These are phyloP conservation scores for Conus ventricosus DNA, from an alignment of 1,140 invertebrate species.

Conservation along the genomic window DNA sequence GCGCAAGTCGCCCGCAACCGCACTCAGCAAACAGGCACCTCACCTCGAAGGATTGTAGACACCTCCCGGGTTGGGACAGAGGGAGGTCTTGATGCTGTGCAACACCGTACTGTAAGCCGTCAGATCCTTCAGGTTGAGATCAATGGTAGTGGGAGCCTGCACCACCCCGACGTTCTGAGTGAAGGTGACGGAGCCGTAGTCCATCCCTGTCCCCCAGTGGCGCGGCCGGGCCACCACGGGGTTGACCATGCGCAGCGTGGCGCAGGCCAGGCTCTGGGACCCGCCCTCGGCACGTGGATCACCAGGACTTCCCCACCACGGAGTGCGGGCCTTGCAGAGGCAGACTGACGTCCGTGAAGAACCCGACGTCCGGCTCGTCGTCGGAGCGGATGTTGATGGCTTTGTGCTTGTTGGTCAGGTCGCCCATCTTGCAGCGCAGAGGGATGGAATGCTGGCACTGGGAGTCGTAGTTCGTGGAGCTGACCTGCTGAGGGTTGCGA, in stretches of 20 bases:
- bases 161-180: slow-evolving; percentile 74
- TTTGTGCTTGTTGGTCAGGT: slow-evolving; percentile 83
- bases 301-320: slow-evolving; percentile 90
- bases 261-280: slow-evolving; percentile 91
- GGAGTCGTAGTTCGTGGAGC: slow-evolving; percentile 46
- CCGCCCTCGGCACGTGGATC: slow-evolving; percentile 89
- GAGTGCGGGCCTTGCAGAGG: slow-evolving; percentile 85
- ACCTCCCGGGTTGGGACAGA: slow-evolving; percentile 74
- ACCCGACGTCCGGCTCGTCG: slow-evolving; percentile 87
- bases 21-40: slow-evolving; percentile 32
- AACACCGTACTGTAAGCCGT: not conserved
- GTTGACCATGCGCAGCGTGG: slow-evolving; percentile 75
- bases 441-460: slow-evolving; percentile 71
- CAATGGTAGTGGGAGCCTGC: slow-evolving; percentile 74
- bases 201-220: slow-evolving; percentile 51
- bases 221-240: slow-evolving; percentile 57
- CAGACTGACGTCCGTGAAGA: slow-evolving; percentile 86
- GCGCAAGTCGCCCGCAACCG: no score
- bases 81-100: not conserved
- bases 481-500: slow-evolving; percentile 87
- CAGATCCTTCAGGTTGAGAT: not conserved
- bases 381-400: slow-evolving; percentile 83
- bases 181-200: slow-evolving; percentile 52
- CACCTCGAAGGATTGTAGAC: slow-evolving; percentile 77
- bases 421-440: slow-evolving; percentile 77